A percentile compares a stretch with the other conserved stretches of the same genome.
Evolutionary conservation across 2,113 vertebrate species (phyloP).

Genomic region (Murina feae): DNA sequence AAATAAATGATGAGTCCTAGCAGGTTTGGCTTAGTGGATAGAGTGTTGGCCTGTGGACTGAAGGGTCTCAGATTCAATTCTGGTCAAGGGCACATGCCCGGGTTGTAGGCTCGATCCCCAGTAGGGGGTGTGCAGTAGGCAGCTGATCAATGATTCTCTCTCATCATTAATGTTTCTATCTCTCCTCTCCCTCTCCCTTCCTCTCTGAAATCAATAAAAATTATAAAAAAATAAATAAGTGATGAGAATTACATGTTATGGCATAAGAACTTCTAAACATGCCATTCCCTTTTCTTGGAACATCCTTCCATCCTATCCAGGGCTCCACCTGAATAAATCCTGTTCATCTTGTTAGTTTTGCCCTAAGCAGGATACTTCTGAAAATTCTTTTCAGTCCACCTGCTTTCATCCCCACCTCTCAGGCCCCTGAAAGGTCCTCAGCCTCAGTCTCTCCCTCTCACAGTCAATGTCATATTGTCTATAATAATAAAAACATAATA

Average conservation of each 20-base stretch:
- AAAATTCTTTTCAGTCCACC: neutral
- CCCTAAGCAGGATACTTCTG: neutral
- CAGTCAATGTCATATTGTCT: neutral
- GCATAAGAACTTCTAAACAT: neutral
- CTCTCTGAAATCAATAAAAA: too few species aligned
- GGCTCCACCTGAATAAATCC: neutral
- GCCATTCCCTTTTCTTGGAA: neutral
- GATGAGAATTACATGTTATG: neutral
- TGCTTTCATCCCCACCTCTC: neutral
- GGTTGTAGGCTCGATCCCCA: too few species aligned
- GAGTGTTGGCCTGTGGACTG: too few species aligned
- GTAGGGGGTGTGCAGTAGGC: too few species aligned
- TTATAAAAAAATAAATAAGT: too few species aligned
- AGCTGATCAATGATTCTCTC: too few species aligned
- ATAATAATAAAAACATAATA: too few species aligned
- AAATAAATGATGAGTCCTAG: neutral
- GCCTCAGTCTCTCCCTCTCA: neutral
- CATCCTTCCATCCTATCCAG: neutral
- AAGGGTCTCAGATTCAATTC: too few species aligned
- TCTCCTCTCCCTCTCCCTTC: too few species aligned
- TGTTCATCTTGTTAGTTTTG: neutral
- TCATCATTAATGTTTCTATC: too few species aligned
- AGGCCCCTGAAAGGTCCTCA: neutral
- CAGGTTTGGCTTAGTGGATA: too few species aligned
- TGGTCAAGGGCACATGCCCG: too few species aligned